Base-by-base conservation (phyloP, 1,140 invertebrate species). In the Popillia japonica region DNA sequence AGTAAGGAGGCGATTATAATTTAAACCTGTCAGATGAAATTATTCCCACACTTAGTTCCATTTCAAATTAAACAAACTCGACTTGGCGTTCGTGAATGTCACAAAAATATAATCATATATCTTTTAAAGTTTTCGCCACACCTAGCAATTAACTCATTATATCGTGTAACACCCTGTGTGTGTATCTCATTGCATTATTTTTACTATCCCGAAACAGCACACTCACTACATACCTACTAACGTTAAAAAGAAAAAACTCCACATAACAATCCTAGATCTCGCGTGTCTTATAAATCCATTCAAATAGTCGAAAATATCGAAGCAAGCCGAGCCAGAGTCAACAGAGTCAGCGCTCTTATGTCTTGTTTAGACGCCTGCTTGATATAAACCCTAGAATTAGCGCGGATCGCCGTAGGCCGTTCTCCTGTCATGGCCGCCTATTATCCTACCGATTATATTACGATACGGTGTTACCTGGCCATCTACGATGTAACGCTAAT, bases 321-420 rank as follows among this genome's bases (percentile, higher is more conserved):
- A 34, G 27, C 27, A 34, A 34, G 27, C 27, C 27, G 27, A 34
- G 27, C 27, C 4, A 34, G 27, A 34, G 14, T 17, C 48, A 7
- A 40, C 64, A 34, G n/a, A 34, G n/a, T 22, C 64, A 11, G 22
- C 64, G 64, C 22, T 76, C 44, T 80, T 81, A 82, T 77, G 81
- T 82, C 81, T 82, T 82, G 77, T 82, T 82, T 82, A 82, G 81
- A 80, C 81, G 81, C 81, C 81, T 82, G 76, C 77, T 79, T 59
- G 74, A 78, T 77, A 68, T 20, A 64, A 77, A 82, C 81, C 81
- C 81, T 82, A 82, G 78, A 81, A 82, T 82, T 82, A 82, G 48
- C 76, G 20, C 48, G 72, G 72, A 78, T 78, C 40, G 79, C 81
- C 78, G 3, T 17, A 64, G 77, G 81, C 78, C 34, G 48, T 75